These are phyloP conservation scores for Laupala kohalensis DNA, from an alignment of 1,140 invertebrate genomes.

Conservation along the genomic window DNA sequence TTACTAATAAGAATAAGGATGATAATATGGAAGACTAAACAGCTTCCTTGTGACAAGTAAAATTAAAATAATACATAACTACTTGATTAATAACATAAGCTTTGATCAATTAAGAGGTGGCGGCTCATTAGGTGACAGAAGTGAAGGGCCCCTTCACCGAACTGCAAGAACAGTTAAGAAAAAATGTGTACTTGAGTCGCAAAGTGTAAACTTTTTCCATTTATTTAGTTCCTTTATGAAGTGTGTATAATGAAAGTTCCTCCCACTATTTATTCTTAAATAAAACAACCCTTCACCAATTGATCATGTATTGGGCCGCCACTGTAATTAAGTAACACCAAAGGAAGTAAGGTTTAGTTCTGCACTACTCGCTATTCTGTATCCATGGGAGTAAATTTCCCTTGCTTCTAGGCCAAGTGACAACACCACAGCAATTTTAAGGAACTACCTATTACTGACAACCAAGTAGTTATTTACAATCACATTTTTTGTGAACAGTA, in stretches of 20 bases:
- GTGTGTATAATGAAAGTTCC: background rate
- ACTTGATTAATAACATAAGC: background rate
- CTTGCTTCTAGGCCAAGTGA: background rate
- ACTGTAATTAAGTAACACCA: too few species aligned
- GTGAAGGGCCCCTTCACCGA: too few species aligned
- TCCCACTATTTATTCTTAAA: background rate
- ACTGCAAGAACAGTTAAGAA: too few species aligned
- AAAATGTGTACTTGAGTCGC: too few species aligned
- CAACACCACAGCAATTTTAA: background rate
- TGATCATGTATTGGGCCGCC: too few species aligned
- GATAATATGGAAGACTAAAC: background rate
- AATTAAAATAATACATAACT: background rate
- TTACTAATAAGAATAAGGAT: too few species aligned
- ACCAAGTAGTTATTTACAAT: background rate
- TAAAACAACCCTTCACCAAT: too few species aligned
- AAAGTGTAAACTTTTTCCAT: too few species aligned
- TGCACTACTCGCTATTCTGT: background rate
- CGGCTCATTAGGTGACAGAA: too few species aligned
- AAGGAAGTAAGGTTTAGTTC: too few species aligned
- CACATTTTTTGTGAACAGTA: background rate
- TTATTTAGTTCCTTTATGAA: too few species aligned
- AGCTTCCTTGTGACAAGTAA: background rate
- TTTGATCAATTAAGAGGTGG: background rate
- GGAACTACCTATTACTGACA: background rate
- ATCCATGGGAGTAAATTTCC: background rate